phyloP scores from a whole-genome alignment of 2,113 vertebrate genomes.

The Himantopus leucocephalus region DNA sequence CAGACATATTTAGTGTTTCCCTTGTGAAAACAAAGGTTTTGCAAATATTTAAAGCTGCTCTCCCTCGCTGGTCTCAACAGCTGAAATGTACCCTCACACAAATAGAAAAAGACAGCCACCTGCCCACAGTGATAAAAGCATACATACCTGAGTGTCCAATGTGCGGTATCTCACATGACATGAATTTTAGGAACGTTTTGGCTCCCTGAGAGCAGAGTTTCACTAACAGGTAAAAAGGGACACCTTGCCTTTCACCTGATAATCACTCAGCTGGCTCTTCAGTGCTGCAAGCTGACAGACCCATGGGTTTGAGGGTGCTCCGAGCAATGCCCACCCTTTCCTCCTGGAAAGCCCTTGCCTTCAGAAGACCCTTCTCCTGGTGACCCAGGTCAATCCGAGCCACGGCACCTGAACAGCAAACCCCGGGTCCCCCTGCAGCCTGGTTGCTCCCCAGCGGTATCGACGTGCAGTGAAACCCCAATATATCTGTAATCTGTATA shows the following conservation, averaged over 20 bases:
- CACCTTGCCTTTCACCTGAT: not conserved
- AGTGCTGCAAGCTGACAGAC: not conserved
- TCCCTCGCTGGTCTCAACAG: not conserved
- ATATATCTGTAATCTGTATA: too few relatives aligned
- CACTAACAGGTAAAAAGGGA: not conserved
- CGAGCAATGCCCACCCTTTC: not conserved
- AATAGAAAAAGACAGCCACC: not conserved
- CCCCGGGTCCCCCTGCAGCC: not conserved
- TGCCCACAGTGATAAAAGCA: not conserved
- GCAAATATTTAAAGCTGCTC: not conserved
- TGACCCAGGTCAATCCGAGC: not conserved
- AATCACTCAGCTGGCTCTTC: not conserved
- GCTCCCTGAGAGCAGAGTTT: not conserved
- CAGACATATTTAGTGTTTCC: not conserved
- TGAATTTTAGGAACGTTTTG: not conserved
- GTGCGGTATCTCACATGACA: not conserved
- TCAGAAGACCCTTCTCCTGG: not conserved
- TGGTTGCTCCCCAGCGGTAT: not conserved
- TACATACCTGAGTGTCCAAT: not conserved
- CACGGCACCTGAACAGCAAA: fast-evolving
- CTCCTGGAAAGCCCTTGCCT: not conserved
- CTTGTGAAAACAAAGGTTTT: not conserved
- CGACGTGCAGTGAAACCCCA: not conserved
- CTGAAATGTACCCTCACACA: not conserved
- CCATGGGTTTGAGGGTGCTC: not conserved